Conservation (phyloP, 2,113 vertebrate genomes). For the Dasyornis broadbenti region DNA sequence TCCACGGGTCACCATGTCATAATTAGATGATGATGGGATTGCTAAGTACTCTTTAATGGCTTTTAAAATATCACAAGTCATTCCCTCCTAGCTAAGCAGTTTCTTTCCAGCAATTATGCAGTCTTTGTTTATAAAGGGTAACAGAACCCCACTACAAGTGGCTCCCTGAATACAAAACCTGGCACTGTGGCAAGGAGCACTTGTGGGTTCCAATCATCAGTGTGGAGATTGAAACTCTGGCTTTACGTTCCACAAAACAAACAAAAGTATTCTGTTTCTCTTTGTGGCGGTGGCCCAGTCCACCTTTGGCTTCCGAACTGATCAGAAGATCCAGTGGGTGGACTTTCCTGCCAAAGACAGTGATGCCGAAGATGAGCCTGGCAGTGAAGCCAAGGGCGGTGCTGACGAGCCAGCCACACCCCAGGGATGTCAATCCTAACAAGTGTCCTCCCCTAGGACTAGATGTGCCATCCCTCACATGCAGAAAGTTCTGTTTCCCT, state of each 20-base stretch:
- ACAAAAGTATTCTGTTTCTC: background rate
- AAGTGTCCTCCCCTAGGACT: too few relatives aligned
- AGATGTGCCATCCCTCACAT: too few relatives aligned
- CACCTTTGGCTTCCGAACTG: too few relatives aligned
- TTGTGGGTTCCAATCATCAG: background rate
- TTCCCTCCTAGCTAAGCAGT: background rate
- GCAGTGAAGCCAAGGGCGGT: too few relatives aligned
- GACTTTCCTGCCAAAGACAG: too few relatives aligned
- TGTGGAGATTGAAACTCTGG: background rate
- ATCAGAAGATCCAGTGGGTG: too few relatives aligned
- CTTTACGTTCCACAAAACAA: background rate
- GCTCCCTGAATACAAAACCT: background rate
- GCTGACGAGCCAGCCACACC: too few relatives aligned
- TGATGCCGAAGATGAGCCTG: too few relatives aligned
- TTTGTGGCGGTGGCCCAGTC: too few relatives aligned
- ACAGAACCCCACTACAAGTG: background rate
- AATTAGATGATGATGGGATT: constrained; percentile 2
- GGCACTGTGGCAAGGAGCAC: background rate
- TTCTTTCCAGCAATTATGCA: background rate
- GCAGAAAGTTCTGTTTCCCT: too few relatives aligned
- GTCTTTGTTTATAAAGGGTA: background rate
- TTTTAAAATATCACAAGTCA: background rate
- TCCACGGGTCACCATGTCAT: background rate
- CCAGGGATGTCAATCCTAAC: too few relatives aligned
- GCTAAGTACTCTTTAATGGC: background rate